A percentile compares a stretch with the other conserved stretches of the same genome.
phyloP scores from a whole-genome alignment of 2,888 invertebrate genomes.

The Micoletzkya japonica region DNA sequence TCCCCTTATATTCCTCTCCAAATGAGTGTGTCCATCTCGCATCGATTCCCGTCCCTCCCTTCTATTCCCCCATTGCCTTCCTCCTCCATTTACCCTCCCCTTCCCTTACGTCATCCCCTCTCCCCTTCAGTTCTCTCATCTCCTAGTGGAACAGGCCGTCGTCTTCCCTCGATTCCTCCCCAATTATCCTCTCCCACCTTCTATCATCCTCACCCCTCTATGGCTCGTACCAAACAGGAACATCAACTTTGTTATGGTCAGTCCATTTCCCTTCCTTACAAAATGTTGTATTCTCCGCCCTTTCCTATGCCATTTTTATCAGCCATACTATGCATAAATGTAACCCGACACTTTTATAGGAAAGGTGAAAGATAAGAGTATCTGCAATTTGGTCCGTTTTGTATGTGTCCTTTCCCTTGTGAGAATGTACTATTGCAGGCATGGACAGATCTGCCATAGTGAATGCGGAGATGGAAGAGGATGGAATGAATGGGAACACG shows the following conservation, averaged over 20 bases:
- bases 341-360: too few relatives aligned
- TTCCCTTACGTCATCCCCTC: background rate
- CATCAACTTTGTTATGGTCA: conserved; percentile 20
- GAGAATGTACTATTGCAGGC: conserved; percentile 3
- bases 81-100: background rate
- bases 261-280: background rate
- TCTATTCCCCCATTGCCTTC: background rate
- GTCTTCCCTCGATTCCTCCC: conserved; percentile 11
- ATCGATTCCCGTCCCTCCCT: background rate
- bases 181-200: conserved; percentile 1
- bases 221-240: conserved; percentile 7
- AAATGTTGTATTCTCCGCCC: background rate
- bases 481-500: conserved; percentile 58
- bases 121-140: conserved; percentile 11
- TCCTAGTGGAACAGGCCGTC: conserved; percentile 14
- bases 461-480: conserved; percentile 61
- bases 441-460: conserved; percentile 32
- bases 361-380: too few relatives aligned
- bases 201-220: background rate
- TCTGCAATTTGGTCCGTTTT: too few relatives aligned
- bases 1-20: background rate
- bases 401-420: background rate
- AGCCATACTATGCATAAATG: too few relatives aligned
- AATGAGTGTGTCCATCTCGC: too few relatives aligned
- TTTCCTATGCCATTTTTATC: background rate